Conservation (phyloP, 2,888 invertebrate genomes). For the Sepioteuthis lessoniana region DNA sequence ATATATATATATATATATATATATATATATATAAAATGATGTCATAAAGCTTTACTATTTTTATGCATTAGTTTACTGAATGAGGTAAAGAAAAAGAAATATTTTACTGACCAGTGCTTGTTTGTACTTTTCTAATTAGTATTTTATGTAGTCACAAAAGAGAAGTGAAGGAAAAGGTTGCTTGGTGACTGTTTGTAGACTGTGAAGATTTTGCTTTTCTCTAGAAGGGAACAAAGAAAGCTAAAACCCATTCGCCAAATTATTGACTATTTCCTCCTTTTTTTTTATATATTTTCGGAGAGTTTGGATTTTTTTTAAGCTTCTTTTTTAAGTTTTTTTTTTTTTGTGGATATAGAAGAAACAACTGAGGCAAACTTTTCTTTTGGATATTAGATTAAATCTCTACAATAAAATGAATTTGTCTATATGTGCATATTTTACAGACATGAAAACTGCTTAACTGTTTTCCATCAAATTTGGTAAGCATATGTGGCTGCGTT, state of each 20-base stretch:
- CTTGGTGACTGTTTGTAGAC: background rate
- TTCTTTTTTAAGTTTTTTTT: background rate
- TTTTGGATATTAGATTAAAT: too few relatives aligned
- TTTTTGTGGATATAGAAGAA: background rate
- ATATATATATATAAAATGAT: too few relatives aligned
- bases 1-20: background rate
- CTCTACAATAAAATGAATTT: too few relatives aligned
- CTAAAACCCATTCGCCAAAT: background rate
- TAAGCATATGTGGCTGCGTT: too few relatives aligned
- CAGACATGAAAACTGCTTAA: too few relatives aligned
- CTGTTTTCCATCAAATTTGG: too few relatives aligned
- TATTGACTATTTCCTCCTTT: background rate
- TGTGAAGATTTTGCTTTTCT: background rate
- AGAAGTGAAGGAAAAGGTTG: slow-evolving; percentile 18
- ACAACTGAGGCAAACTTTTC: too few relatives aligned
- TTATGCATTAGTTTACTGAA: too few relatives aligned
- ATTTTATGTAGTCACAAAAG: background rate
- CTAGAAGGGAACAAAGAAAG: background rate
- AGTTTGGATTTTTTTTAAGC: background rate
- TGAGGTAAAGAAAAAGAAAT: too few relatives aligned
- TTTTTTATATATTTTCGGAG: background rate
- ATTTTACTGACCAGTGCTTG: background rate
- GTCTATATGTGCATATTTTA: too few relatives aligned
- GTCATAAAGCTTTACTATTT: too few relatives aligned
- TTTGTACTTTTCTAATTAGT: background rate